Conservation (phyloP, 2,113 vertebrate species). For the Fregata magnificens region DNA sequence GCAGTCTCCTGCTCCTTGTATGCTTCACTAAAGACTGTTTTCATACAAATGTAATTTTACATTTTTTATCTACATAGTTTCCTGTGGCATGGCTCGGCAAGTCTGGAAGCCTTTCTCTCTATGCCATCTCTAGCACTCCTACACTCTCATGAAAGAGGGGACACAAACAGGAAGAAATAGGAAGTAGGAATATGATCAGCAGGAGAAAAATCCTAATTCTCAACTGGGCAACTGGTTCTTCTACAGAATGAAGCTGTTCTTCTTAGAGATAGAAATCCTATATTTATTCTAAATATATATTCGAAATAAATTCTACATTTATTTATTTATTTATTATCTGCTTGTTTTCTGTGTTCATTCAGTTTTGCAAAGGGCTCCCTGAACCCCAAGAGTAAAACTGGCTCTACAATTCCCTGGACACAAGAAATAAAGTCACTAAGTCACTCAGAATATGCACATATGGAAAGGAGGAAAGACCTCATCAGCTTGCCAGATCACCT, state of each 20-base stretch:
- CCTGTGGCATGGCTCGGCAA: background rate
- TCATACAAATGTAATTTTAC: background rate
- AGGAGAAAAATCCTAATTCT: background rate
- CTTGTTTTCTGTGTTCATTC: background rate
- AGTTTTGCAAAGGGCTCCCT: background rate
- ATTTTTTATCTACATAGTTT: background rate
- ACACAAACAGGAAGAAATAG: background rate
- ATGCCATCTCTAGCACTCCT: background rate
- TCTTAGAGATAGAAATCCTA: background rate
- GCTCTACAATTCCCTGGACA: background rate
- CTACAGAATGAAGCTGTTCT: background rate
- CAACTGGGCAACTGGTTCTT: background rate
- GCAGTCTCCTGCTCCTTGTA: background rate
- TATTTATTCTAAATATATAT: no score
- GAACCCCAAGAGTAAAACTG: background rate
- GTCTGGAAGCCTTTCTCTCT: background rate
- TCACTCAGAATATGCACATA: background rate
- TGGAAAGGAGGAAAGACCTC: background rate
- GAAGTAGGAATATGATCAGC: background rate
- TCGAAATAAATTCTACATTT: no score
- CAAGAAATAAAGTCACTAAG: background rate
- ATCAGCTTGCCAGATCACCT: background rate
- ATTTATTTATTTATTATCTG: background rate
- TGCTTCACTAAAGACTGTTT: background rate
- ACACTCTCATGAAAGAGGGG: background rate